Percentiles rank a stretch among this genome's conserved stretches.
Conservation (phyloP, 2,888 invertebrate species). For the Willowsia nigromaculata region DNA sequence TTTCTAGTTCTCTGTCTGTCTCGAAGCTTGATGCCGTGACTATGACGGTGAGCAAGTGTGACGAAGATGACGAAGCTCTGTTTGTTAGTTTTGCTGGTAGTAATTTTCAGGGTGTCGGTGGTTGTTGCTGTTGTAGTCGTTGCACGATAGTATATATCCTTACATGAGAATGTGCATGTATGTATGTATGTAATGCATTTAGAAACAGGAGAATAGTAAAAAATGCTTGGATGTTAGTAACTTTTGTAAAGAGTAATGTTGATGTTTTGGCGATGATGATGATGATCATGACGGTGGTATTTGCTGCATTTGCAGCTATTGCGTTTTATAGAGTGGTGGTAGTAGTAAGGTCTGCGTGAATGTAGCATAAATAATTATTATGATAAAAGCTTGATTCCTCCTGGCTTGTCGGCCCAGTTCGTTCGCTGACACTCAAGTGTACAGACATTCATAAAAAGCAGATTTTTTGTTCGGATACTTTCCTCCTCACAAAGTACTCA, state of each 20-base stretch:
- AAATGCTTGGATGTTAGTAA: background rate
- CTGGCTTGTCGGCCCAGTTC: slow-evolving; percentile 68
- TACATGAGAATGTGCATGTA: background rate
- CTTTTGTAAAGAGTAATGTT: slow-evolving; percentile 11
- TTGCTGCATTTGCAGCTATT: slow-evolving; percentile 67
- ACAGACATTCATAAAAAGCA: slow-evolving; percentile 24
- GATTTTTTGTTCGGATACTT: background rate
- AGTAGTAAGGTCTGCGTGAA: slow-evolving; percentile 50
- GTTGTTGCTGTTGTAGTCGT: slow-evolving; percentile 2
- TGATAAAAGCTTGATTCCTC: slow-evolving; percentile 65
- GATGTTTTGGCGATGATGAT: slow-evolving; percentile 32
- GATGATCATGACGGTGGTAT: slow-evolving; percentile 59
- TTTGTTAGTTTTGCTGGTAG: slow-evolving; percentile 44
- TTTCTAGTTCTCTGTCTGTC: too few relatives aligned
- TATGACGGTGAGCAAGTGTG: slow-evolving; percentile 38
- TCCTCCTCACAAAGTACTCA: background rate
- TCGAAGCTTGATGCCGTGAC: slow-evolving; percentile 45
- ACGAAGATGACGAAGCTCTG: slow-evolving; percentile 42
- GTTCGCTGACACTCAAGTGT: slow-evolving; percentile 59
- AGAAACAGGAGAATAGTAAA: slow-evolving; percentile 10
- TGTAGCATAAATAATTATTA: slow-evolving; percentile 73
- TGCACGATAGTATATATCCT: background rate
- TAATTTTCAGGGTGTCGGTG: slow-evolving; percentile 61
- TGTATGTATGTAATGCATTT: slow-evolving; percentile 15
- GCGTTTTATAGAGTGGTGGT: slow-evolving; percentile 31